These are phyloP conservation scores for Rana temporaria DNA, from an alignment of 2,113 vertebrate genomes.

Conservation along the genomic window DNA sequence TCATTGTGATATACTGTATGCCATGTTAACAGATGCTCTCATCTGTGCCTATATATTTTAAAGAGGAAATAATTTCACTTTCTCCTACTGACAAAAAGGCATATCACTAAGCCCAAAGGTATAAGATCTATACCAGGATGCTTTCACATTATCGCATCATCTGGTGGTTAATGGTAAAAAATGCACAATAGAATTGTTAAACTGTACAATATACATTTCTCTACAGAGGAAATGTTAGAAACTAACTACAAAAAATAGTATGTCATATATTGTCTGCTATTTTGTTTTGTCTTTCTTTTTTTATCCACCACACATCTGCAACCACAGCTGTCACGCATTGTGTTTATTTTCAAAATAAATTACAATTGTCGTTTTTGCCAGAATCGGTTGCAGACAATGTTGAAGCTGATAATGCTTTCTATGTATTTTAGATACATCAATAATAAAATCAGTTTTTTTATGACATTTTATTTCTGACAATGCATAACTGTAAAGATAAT, in stretches of 20 bases:
- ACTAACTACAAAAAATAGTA: background rate
- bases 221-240: background rate
- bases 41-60: conserved; percentile 14
- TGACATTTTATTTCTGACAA: too few species aligned
- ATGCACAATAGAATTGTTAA: conserved; percentile 23
- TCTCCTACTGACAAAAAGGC: conserved; percentile 22
- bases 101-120: conserved; percentile 14
- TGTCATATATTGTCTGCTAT: conserved; percentile 3
- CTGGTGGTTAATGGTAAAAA: conserved; percentile 28
- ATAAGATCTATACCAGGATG: conserved; percentile 16
- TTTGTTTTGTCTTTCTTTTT: conserved; percentile 6
- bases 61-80: conserved; percentile 26
- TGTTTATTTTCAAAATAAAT: too few species aligned
- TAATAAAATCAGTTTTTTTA: too few species aligned
- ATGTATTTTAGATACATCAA: too few species aligned
- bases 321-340: too few species aligned
- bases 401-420: too few species aligned
- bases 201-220: conserved; percentile 10
- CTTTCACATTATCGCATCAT: conserved; percentile 26
- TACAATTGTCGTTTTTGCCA: too few species aligned
- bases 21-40: conserved; percentile 39
- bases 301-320: background rate
- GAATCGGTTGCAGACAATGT: too few species aligned
- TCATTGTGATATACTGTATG: background rate
- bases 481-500: too few species aligned